phyloP scores from a whole-genome alignment of 1,140 invertebrate species.

The Cherax destructor region DNA sequence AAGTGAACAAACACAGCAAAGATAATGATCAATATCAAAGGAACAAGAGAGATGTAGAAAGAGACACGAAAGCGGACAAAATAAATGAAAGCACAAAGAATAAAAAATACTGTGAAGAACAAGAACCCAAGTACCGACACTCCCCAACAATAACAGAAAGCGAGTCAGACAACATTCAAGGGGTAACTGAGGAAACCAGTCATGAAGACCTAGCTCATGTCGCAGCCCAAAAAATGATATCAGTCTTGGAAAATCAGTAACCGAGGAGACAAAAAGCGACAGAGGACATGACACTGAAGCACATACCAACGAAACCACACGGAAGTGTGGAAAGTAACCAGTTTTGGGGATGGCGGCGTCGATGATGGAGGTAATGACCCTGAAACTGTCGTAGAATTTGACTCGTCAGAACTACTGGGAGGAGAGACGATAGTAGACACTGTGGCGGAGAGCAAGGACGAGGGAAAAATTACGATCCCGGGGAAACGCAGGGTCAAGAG shows the following conservation, averaged over 20 bases:
- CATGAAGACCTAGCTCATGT: not conserved
- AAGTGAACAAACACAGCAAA: not conserved
- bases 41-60: not conserved
- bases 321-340: too few species aligned
- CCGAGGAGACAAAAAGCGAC: not conserved
- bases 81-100: not conserved
- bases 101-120: not conserved
- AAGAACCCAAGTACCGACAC: not conserved
- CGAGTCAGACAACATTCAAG: not conserved
- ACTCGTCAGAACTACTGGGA: not conserved
- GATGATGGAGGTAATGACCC: too few species aligned
- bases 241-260: not conserved
- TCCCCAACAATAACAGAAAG: not conserved
- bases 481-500: not conserved
- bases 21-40: not conserved
- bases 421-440: not conserved
- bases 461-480: not conserved
- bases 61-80: not conserved
- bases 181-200: not conserved
- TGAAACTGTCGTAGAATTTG: not conserved
- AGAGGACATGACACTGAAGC: not conserved
- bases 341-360: too few species aligned
- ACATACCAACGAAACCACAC: too few species aligned
- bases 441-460: not conserved
- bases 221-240: not conserved